Evolutionary conservation across 2,113 vertebrate genomes (phyloP).

Genomic region (Piprites chloris): DNA sequence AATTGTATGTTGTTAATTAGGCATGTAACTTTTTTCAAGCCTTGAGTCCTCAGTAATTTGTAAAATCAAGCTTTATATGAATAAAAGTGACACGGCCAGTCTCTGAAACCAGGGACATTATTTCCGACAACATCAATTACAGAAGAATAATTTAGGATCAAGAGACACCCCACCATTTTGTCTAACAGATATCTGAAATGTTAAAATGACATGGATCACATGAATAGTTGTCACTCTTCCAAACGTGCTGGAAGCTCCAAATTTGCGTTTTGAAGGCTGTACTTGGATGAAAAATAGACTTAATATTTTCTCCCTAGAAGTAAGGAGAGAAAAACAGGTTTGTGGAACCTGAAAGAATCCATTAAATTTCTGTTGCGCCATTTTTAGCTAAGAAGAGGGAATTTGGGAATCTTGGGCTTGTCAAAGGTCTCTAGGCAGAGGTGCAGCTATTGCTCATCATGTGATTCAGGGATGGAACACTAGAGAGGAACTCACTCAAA

Average conservation of each 20-base stretch:
- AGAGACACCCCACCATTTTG: not conserved
- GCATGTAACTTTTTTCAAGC: not conserved
- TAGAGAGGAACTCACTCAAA: not conserved
- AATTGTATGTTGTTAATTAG: not conserved
- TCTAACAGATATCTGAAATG: not conserved
- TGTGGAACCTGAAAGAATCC: not conserved
- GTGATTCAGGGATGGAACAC: not conserved
- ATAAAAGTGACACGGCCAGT: not conserved
- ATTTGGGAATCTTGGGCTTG: not conserved
- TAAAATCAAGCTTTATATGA: not conserved
- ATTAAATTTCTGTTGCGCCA: not conserved
- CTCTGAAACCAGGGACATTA: not conserved
- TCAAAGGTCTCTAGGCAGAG: not conserved
- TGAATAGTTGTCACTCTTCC: not conserved
- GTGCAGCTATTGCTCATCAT: rapidly evolving
- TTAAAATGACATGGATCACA: not conserved
- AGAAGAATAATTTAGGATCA: not conserved
- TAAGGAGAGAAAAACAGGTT: not conserved
- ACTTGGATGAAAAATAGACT: not conserved
- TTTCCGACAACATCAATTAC: not conserved
- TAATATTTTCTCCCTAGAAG: not conserved
- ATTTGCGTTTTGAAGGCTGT: not conserved
- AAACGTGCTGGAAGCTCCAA: not conserved
- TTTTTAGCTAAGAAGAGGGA: not conserved
- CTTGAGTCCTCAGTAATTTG: not conserved